Conservation (phyloP, 2,888 invertebrate species). For the Drosophila stalkeri region DNA sequence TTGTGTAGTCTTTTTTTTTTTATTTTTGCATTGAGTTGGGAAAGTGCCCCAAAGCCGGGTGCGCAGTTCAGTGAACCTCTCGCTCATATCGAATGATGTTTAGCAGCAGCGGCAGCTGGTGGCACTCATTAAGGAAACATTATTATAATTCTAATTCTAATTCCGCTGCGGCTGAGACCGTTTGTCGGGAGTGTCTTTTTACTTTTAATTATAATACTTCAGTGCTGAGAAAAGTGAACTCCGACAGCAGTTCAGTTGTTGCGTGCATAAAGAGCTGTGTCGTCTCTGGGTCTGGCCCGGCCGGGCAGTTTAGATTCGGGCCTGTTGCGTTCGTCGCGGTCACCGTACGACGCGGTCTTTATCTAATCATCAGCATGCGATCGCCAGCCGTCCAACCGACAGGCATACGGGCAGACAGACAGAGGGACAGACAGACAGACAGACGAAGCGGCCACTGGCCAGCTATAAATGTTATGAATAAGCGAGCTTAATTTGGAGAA, state of each 20-base stretch:
- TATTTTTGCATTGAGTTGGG: constrained; percentile 64
- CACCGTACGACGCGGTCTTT: constrained; percentile 53
- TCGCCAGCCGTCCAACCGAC: constrained; percentile 21
- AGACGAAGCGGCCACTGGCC: constrained; percentile 9
- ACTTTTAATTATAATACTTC: constrained; percentile 72
- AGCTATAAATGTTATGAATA: constrained; percentile 71
- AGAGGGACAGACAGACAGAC: background rate
- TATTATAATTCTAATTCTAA: constrained; percentile 71
- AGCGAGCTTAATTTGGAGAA: constrained; percentile 63
- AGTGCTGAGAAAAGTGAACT: constrained; percentile 69
- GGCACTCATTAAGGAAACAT: constrained; percentile 80
- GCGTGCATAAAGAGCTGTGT: constrained; percentile 44
- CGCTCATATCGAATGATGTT: constrained; percentile 75
- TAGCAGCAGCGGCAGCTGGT: constrained; percentile 55
- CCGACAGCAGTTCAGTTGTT: constrained; percentile 46
- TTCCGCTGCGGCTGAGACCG: constrained; percentile 35
- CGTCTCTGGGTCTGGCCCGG: constrained; percentile 13
- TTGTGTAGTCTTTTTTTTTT: constrained; percentile 10
- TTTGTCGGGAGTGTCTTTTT: constrained; percentile 65
- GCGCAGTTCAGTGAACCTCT: constrained; percentile 74
- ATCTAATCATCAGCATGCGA: constrained; percentile 74
- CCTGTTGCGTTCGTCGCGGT: constrained; percentile 74
- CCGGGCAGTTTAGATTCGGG: constrained; percentile 29
- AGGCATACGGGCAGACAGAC: background rate
- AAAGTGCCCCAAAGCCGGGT: constrained; percentile 67